Percentiles rank a stretch among this genome's conserved stretches.
phyloP scores from a whole-genome alignment of 2,888 invertebrate species.

The Oithona nana region DNA sequence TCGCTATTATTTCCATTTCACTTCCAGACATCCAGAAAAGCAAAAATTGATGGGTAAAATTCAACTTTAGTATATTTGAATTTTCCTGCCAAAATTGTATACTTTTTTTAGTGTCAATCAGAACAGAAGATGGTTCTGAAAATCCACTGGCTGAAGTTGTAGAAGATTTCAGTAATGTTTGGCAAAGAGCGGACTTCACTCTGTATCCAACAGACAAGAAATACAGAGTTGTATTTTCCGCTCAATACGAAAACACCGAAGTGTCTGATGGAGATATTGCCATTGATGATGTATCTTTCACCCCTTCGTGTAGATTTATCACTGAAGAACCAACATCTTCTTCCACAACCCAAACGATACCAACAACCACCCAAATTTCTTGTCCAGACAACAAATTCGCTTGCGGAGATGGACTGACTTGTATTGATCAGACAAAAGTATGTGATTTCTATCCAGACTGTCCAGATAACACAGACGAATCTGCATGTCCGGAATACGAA shows the following conservation, averaged over 20 bases:
- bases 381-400: not conserved
- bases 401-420: not conserved
- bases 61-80: too few species aligned
- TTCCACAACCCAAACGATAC: too few species aligned
- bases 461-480: not conserved
- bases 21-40: too few species aligned
- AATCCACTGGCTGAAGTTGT: too few species aligned
- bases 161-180: not conserved
- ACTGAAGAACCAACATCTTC: not conserved
- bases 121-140: too few species aligned
- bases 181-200: not conserved
- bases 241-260: not conserved
- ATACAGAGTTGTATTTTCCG: not conserved
- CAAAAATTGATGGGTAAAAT: too few species aligned
- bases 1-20: not conserved
- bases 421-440: not conserved
- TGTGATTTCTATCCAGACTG: not conserved
- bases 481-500: not conserved
- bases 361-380: not conserved
- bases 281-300: not conserved
- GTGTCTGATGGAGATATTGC: not conserved
- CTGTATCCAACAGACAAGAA: not conserved
- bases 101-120: too few species aligned
- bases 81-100: too few species aligned
- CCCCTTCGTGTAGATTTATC: not conserved